Base-by-base conservation (phyloP, 2,113 vertebrate genomes). In the Sorex fumeus region DNA sequence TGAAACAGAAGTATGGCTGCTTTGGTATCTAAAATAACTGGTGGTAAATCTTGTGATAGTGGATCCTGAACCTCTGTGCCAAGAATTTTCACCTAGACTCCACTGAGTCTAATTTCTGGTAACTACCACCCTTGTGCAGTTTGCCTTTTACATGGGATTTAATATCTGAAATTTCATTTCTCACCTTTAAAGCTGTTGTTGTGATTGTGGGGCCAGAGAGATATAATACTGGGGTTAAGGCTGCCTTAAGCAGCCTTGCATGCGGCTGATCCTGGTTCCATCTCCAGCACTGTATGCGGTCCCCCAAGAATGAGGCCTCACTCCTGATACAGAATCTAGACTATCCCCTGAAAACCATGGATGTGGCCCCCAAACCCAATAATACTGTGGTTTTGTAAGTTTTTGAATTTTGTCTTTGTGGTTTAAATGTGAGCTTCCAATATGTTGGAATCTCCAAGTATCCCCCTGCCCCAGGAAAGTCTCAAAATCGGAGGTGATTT, bases 141-240 rank as follows among this genome's bases (percentile, higher is more conserved):
- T 94, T 83, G 45, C 53, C 16, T 72, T 77, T 79, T 25, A 45
- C 25, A 25, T 57, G 76, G 4, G 32, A n/a, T 88, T 79, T 64
- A 53, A 13, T 81, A 4, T 93, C 79, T 80, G 21, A 64, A 2
- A 21, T 60, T 81, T 50, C 75, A 40, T 75, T 83, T 89, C 62
- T 95, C 36, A 18, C 53, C 60, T 66, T 89, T 74, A 36, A 76
- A 95, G 70, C 69, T 36, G 62, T 36, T 25, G 53, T 72, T 25
- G 53, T 72, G 34, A 16, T 21, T 60, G 57, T 60, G 57, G 53
- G 57, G 21, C 6, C 6, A 21, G 18, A 60, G 57, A 60, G 57
- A 60, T 11, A 53, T 53, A 53, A 16, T 60, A 60, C 57, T 19
- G 57, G 57, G 13, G 19, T 23, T 60, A 60, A 60, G 57, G 21